Conservation (phyloP, 2,888 invertebrate genomes). For the Vandiemenella viatica region DNA sequence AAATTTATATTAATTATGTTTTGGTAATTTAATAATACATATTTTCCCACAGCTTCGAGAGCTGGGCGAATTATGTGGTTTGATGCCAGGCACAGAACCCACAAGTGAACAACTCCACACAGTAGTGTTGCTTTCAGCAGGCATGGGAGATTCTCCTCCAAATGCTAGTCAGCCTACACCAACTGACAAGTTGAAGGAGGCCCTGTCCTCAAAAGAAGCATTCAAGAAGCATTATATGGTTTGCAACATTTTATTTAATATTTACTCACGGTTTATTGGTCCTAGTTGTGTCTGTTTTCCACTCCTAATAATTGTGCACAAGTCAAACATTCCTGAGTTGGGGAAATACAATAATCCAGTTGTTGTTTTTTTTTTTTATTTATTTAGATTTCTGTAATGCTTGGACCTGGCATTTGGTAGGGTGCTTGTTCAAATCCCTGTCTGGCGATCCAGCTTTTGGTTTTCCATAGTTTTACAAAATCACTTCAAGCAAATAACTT, state of each 20-base stretch:
- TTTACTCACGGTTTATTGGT: background rate
- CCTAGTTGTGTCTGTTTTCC: background rate
- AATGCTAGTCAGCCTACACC: slow-evolving; percentile 37
- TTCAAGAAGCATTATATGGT: slow-evolving; percentile 81
- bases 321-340: too few species aligned
- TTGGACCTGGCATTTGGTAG: background rate
- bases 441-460: too few species aligned
- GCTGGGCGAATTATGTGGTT: slow-evolving; percentile 76
- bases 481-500: too few species aligned
- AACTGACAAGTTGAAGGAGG: slow-evolving; percentile 74
- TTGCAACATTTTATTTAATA: slow-evolving; percentile 22
- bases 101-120: slow-evolving; percentile 78
- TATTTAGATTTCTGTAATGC: background rate
- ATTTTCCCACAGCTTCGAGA: slow-evolving; percentile 47
- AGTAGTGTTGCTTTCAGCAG: slow-evolving; percentile 79
- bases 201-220: slow-evolving; percentile 72
- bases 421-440: background rate
- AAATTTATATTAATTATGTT: too few species aligned
- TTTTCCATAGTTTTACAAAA: too few species aligned
- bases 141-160: slow-evolving; percentile 63
- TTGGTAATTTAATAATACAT: too few species aligned
- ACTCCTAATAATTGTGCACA: background rate
- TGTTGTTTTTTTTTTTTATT: background rate
- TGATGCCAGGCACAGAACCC: slow-evolving; percentile 69
- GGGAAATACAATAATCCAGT: background rate